Conservation (phyloP, 53 echinoderm and acorn worm species). For the Antedon mediterranea region DNA sequence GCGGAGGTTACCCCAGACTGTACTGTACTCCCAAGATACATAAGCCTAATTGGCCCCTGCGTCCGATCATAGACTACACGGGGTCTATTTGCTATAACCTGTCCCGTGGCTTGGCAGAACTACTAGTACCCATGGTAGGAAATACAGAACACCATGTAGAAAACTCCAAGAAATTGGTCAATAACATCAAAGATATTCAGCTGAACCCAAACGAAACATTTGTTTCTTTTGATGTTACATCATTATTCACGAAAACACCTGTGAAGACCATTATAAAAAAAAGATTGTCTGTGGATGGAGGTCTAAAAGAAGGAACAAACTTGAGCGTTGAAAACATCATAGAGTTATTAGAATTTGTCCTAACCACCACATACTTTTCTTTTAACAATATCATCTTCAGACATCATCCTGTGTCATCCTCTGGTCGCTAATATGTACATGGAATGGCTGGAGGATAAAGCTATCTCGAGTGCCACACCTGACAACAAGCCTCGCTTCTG, state of each 20-base stretch:
- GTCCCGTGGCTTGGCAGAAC: not conserved
- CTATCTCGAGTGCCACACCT: too few species aligned
- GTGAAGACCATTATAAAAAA: not conserved
- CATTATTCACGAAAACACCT: slow-evolving; percentile 5
- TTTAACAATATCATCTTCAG: not conserved
- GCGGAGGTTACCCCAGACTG: not conserved
- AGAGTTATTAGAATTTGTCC: not conserved
- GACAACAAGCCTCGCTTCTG: too few species aligned
- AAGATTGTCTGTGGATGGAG: not conserved
- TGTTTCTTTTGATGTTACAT: slow-evolving; percentile 5
- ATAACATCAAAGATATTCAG: not conserved
- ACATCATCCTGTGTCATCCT: slow-evolving; percentile 5
- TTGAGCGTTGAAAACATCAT: slow-evolving; percentile 8
- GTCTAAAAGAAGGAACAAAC: not conserved
- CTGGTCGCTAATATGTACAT: not conserved
- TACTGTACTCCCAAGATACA: slow-evolving; percentile 8
- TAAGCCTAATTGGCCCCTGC: not conserved
- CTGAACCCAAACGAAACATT: not conserved
- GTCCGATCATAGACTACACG: slow-evolving; percentile 7
- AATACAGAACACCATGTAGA: slow-evolving; percentile 1
- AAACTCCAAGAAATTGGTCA: slow-evolving; percentile 7
- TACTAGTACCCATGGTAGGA: slow-evolving; percentile 5
- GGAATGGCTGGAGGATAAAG: too few species aligned
- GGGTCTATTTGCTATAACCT: slow-evolving; percentile 5
- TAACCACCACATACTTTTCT: slow-evolving; percentile 8